Evolutionary conservation across 2,888 invertebrate genomes (phyloP).

Genomic region (Fabriciana adippe): DNA sequence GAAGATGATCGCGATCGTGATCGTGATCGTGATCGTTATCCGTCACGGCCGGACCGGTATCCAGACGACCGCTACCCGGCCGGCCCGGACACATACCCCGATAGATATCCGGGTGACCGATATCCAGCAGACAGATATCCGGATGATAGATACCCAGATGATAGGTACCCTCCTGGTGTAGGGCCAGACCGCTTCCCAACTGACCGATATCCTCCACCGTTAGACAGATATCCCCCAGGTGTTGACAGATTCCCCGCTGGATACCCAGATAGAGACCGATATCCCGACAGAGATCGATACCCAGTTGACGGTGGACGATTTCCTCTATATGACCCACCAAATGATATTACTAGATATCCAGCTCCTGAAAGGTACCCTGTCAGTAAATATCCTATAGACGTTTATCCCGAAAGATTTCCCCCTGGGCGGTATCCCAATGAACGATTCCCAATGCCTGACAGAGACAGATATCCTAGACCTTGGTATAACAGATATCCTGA

Average conservation of each 20-base stretch:
- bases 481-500: constrained; percentile 73
- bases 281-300: constrained; percentile 66
- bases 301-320: constrained; percentile 68
- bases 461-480: constrained; percentile 62
- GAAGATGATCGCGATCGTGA: constrained; percentile 57
- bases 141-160: constrained; percentile 68
- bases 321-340: constrained; percentile 54
- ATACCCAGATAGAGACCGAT: constrained; percentile 65
- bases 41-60: constrained; percentile 76
- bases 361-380: constrained; percentile 66
- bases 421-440: constrained; percentile 73
- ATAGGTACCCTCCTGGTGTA: constrained; percentile 73
- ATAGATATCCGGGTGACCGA: constrained; percentile 61
- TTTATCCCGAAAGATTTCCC: constrained; percentile 65
- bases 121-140: constrained; percentile 65
- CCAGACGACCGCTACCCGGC: constrained; percentile 74
- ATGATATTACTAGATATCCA: constrained; percentile 67
- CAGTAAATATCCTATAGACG: constrained; percentile 67
- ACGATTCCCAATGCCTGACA: constrained; percentile 71
- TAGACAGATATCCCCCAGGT: constrained; percentile 74
- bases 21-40: constrained; percentile 53
- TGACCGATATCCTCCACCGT: constrained; percentile 73
- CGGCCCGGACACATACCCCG: constrained; percentile 67
- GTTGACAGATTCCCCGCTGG: constrained; percentile 77
- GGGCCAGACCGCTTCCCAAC: constrained; percentile 66